phyloP scores from a whole-genome alignment of 2,888 invertebrate genomes.

The Deilephila elpenor region DNA sequence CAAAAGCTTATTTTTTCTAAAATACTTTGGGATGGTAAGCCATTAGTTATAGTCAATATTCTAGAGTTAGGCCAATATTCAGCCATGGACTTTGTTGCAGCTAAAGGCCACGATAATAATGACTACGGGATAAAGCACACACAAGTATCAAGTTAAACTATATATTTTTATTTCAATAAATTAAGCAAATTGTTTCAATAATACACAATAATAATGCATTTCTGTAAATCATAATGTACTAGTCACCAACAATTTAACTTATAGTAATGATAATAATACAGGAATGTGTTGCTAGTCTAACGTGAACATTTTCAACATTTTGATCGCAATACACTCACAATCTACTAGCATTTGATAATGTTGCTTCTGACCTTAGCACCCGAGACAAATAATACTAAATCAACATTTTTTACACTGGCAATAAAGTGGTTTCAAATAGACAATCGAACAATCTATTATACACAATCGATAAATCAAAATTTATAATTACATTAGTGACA shows the following conservation, averaged over 20 bases:
- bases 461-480: slow-evolving; percentile 6
- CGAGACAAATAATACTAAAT: slow-evolving; percentile 1
- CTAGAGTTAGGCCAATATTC: no score
- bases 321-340: slow-evolving; percentile 25
- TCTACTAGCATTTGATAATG: slow-evolving; percentile 13
- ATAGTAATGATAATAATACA: slow-evolving; percentile 47
- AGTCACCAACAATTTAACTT: slow-evolving; percentile 50
- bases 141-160: slow-evolving; percentile 13
- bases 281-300: slow-evolving; percentile 62
- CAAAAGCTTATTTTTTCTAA: no score
- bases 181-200: slow-evolving; percentile 71
- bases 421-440: slow-evolving; percentile 9
- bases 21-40: no score
- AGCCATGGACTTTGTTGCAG: no score
- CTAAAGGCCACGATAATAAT: not conserved
- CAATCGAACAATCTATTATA: not conserved
- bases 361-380: slow-evolving; percentile 16
- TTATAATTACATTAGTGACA: slow-evolving; percentile 14
- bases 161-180: slow-evolving; percentile 77
- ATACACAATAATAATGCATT: slow-evolving; percentile 61
- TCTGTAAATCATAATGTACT: slow-evolving; percentile 48
- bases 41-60: no score
- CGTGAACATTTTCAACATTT: slow-evolving; percentile 36
- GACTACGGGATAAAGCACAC: slow-evolving; percentile 33
- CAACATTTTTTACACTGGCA: slow-evolving; percentile 10